Conservation (phyloP, 1,140 invertebrate species). For the Nasonia giraulti region DNA sequence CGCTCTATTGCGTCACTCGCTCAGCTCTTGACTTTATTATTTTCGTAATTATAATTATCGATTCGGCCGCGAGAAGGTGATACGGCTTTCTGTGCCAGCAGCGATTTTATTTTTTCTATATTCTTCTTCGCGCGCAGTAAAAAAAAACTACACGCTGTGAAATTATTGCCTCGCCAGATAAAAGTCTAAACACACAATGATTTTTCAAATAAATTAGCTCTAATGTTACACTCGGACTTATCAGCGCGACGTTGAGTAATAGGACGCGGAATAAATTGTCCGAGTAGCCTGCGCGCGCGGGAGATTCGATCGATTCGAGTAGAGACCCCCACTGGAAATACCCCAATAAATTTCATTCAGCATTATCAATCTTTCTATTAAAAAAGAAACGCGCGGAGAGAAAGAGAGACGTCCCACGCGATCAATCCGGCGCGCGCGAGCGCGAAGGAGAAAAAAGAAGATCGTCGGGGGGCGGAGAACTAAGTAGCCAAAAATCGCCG, state of each 20-base stretch:
- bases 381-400: background rate
- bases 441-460: background rate
- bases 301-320: background rate
- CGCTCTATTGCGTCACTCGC: constrained; percentile 4
- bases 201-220: constrained; percentile 5
- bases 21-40: constrained; percentile 1
- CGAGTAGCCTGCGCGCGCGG: background rate
- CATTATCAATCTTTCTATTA: constrained; percentile 4
- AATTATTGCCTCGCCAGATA: background rate
- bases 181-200: constrained; percentile 4
- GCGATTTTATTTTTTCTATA: no score
- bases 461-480: background rate
- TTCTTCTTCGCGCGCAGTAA: no score
- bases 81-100: background rate
- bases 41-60: constrained; percentile 33
- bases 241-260: constrained; percentile 26
- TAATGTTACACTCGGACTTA: constrained; percentile 18
- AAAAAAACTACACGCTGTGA: background rate
- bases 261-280: constrained; percentile 20
- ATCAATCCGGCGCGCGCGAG: background rate
- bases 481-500: constrained; percentile 23
- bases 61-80: constrained; percentile 19
- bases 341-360: constrained; percentile 26
- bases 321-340: background rate
- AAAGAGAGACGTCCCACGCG: background rate